Evolutionary conservation across 2,113 vertebrate species (phyloP).

Genomic region (Pycnonotus jocosus): DNA sequence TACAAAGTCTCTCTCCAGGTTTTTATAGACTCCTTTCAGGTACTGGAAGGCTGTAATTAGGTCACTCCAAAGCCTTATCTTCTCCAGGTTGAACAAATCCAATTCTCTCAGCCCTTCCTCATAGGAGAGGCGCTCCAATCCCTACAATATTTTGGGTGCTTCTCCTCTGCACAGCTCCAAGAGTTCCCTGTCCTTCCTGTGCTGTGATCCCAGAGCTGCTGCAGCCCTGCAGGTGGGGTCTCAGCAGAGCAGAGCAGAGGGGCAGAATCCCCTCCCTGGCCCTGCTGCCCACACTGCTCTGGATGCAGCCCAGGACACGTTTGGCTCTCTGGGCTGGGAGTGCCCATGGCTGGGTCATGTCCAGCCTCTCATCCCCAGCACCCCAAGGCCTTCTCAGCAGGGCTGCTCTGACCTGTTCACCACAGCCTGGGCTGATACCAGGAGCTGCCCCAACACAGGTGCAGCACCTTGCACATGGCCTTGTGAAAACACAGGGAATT

Average conservation of each 20-base stretch:
- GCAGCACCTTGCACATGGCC: too few relatives aligned
- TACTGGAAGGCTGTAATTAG: not conserved
- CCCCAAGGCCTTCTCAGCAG: fast-evolving
- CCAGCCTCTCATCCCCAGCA: not conserved
- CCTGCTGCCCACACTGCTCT: not conserved
- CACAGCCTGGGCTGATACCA: fast-evolving
- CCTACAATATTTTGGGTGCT: not conserved
- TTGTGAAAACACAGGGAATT: not conserved
- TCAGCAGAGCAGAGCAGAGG: not conserved
- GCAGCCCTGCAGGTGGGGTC: not conserved
- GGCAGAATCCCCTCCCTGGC: not conserved
- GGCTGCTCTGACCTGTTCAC: not conserved
- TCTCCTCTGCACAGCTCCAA: fast-evolving
- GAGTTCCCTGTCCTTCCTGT: fast-evolving
- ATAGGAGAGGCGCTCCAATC: not conserved
- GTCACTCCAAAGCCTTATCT: not conserved
- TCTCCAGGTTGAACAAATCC: not conserved
- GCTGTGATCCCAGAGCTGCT: not conserved
- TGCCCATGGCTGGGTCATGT: not conserved
- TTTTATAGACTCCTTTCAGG: not conserved
- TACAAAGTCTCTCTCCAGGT: not conserved
- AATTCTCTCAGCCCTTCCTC: not conserved
- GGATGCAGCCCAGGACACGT: not conserved
- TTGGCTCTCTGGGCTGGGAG: not conserved
- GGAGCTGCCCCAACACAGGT: fast-evolving